phyloP scores from a whole-genome alignment of 2,797 vertebrate genomes.

The Pantherophis vulpinus region DNA sequence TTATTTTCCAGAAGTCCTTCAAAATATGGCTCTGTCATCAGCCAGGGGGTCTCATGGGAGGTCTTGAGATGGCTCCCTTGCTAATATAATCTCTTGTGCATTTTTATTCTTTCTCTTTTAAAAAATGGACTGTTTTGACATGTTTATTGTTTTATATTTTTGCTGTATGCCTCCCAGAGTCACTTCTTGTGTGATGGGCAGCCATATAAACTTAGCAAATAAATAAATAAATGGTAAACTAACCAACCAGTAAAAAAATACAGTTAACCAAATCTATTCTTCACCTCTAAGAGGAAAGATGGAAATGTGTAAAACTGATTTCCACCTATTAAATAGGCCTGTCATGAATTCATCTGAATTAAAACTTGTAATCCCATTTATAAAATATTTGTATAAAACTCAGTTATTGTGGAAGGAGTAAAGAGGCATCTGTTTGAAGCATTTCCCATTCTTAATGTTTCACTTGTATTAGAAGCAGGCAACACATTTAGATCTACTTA shows the following conservation, averaged over 20 bases:
- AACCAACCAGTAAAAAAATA: not conserved
- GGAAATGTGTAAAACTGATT: not conserved
- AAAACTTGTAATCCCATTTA: not conserved
- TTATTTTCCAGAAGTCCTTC: not conserved
- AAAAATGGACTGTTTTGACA: not conserved
- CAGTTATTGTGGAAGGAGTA: not conserved
- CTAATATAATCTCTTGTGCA: not conserved
- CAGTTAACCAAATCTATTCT: not conserved
- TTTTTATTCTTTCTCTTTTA: not conserved
- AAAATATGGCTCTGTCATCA: not conserved
- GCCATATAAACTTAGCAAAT: not conserved
- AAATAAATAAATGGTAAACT: not conserved
- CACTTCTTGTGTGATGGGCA: not conserved
- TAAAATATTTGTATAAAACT: not conserved
- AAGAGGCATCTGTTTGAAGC: not conserved
- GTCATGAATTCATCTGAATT: not conserved
- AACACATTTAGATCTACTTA: not conserved
- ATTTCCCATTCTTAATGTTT: slow-evolving; percentile 6
- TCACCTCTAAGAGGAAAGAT: not conserved
- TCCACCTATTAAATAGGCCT: not conserved
- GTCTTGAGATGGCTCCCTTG: not conserved
- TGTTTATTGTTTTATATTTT: not conserved
- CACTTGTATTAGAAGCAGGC: not conserved
- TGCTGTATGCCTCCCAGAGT: not conserved
- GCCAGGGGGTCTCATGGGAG: not conserved